A percentile compares a stretch with the other conserved stretches of the same genome.
phyloP scores from a whole-genome alignment of 2,113 vertebrate genomes.

The Myotis davidii region DNA sequence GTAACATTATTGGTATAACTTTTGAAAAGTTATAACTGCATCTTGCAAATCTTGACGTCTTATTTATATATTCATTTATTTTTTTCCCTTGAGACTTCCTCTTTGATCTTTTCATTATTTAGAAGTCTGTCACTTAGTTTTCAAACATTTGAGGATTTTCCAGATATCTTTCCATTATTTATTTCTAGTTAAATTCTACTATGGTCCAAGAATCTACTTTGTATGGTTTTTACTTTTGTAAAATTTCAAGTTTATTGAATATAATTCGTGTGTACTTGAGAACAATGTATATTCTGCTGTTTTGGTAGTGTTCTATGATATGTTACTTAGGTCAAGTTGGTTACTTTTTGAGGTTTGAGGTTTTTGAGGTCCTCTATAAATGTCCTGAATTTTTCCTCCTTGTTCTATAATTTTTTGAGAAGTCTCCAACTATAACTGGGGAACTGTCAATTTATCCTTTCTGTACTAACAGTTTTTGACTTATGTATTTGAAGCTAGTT shows the following conservation, averaged over 20 bases:
- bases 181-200: conserved; percentile 13
- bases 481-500: neutral
- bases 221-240: neutral
- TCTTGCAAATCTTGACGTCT: neutral
- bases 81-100: neutral
- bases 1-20: neutral
- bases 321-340: neutral
- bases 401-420: conserved; percentile 30
- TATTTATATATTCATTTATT: neutral
- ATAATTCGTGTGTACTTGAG: neutral
- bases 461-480: neutral
- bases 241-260: neutral
- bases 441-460: neutral
- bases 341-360: neutral
- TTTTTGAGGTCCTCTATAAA: neutral
- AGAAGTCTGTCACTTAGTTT: neutral
- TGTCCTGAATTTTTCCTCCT: neutral
- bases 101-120: neutral
- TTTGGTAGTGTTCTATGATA: neutral
- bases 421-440: neutral
- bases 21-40: neutral
- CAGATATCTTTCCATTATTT: neutral
- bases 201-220: neutral
- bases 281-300: neutral
- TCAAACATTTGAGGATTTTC: neutral